Percentiles rank a stretch among this genome's conserved stretches.
phyloP scores from a whole-genome alignment of 2,888 invertebrate genomes.

The Tetrapedia diversipes region DNA sequence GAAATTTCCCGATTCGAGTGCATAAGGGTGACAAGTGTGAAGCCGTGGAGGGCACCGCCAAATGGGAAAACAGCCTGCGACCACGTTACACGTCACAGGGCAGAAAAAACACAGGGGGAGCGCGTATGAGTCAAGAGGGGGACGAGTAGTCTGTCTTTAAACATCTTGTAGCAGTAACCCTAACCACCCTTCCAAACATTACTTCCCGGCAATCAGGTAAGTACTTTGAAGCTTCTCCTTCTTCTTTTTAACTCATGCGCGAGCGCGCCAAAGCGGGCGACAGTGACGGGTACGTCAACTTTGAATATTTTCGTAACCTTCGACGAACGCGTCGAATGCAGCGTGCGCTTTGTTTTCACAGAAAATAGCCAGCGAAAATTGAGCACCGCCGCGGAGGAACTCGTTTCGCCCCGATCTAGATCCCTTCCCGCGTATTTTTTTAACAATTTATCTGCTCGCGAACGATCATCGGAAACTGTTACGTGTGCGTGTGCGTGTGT shows the following conservation, averaged over 20 bases:
- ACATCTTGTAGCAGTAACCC: constrained; percentile 54
- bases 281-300: constrained; percentile 46
- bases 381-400: constrained; percentile 53
- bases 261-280: constrained; percentile 25
- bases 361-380: constrained; percentile 70
- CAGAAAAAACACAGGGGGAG: constrained; percentile 58
- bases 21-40: constrained; percentile 43
- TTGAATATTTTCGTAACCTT: constrained; percentile 69
- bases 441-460: constrained; percentile 61
- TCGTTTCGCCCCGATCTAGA: constrained; percentile 25
- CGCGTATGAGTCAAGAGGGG: constrained; percentile 37
- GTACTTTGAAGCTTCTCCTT: constrained; percentile 62
- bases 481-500: no score
- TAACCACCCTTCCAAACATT: constrained; percentile 65
- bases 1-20: constrained; percentile 54
- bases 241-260: neutral
- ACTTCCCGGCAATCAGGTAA: constrained; percentile 62
- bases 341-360: constrained; percentile 64
- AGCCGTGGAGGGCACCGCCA: constrained; percentile 40
- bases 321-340: constrained; percentile 54
- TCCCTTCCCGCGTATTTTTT: constrained; percentile 59
- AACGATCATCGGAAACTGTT: constrained; percentile 44
- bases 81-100: constrained; percentile 53
- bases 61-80: constrained; percentile 47
- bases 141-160: constrained; percentile 8